These are phyloP conservation scores for Ooceraea biroi DNA, from an alignment of 1,140 invertebrate species.

Conservation along the genomic window DNA sequence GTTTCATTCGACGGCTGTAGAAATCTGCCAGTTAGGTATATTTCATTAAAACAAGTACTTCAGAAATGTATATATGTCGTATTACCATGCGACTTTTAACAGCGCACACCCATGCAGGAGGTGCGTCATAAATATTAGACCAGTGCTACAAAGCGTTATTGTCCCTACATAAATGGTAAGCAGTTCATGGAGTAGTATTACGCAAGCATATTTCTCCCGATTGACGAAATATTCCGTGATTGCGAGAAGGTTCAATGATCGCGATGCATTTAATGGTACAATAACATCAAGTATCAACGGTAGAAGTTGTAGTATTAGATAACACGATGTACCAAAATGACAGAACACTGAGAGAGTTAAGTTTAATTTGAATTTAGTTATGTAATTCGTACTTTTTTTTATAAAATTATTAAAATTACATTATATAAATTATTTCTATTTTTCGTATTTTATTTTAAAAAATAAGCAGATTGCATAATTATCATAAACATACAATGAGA, in stretches of 20 bases:
- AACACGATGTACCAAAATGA: neutral
- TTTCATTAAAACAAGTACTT: neutral
- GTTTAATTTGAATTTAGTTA: too few relatives aligned
- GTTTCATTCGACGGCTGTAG: neutral
- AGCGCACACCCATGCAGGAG: neutral
- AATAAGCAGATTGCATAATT: too few relatives aligned
- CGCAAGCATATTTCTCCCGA: slow-evolving; percentile 33
- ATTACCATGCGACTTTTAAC: slow-evolving; percentile 7
- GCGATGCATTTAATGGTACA: neutral
- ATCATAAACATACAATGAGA: too few relatives aligned
- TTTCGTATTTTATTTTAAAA: too few relatives aligned
- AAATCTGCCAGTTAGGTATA: neutral
- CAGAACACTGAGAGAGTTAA: neutral
- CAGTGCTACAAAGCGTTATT: neutral
- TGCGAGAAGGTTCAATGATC: neutral
- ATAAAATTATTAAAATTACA: too few relatives aligned
- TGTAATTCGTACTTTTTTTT: too few relatives aligned
- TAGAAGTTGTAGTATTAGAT: neutral
- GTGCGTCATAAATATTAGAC: neutral
- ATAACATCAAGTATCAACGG: slow-evolving; percentile 3
- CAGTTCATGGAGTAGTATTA: neutral
- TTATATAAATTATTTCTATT: too few relatives aligned
- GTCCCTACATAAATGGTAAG: neutral
- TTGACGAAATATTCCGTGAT: slow-evolving; percentile 65
- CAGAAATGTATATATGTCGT: neutral